Evolutionary conservation across 2,888 invertebrate species (phyloP), one percentile per base, ranked within the genome.

Genomic region (Dicranocentrus wangi): DNA sequence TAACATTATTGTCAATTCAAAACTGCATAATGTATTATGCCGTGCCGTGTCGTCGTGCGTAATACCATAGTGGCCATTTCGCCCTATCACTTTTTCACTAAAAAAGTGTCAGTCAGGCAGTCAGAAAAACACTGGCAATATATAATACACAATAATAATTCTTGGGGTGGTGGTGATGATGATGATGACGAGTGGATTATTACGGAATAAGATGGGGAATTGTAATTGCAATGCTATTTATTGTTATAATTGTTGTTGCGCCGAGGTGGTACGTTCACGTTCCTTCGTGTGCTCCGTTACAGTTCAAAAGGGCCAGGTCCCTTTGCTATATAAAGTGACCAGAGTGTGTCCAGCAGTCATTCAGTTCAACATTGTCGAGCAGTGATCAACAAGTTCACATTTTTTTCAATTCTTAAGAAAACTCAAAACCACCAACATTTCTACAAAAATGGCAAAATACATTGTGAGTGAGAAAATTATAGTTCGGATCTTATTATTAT

Each of bases 381-480:
- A 23, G 61, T 63, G 72, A 63, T 51, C 61, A 72, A 53, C 13
- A 39, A 39, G 70, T 71, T 71, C 42, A 60, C 32, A 21, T 42
- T 19, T 42, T 19, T 58, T 25, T 13, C 7, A 53, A n/a, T n/a
- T n/a, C n/a, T n/a, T n/a, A n/a, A n/a, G n/a, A n/a, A n/a, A n/a
- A n/a, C 39, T 5, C 39, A 39, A 39, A 39, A 39, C 39, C 39
- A 13, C 13, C 39, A 39, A 61, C 51, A 66, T 23, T n/a, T 65
- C 69, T 58, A 77, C 65, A 53, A 82, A 63, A 76, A 76, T 81
- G 81, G 75, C 73, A 58, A 76, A 80, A 72, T 72, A 68, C 58
- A 63, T 77, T 68, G 83, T 83, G 71, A 81, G 83, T 79, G 42
- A 13, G 8, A 5, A 58, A n/a, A n/a, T n/a, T n/a, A n/a, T n/a